A percentile compares a stretch with the other conserved stretches of the same genome.
Evolutionary conservation across 2,888 invertebrate genomes (phyloP).

Genomic region (Crossocerus cetratus): DNA sequence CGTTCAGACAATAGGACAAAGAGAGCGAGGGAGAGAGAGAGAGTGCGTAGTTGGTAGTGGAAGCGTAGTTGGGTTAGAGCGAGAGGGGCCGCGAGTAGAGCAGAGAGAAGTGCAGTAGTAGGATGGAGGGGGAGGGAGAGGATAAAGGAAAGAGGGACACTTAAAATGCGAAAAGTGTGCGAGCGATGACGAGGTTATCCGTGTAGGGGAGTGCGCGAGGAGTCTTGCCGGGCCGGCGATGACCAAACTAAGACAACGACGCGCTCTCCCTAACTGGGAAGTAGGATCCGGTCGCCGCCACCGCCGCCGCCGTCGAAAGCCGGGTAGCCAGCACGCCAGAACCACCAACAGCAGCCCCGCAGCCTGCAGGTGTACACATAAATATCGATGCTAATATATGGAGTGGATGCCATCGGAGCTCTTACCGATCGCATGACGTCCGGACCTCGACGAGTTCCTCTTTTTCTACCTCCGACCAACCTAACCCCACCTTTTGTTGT

Average conservation of each 20-base stretch:
- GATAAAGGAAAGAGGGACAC: conserved; percentile 56
- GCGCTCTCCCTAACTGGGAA: conserved; percentile 74
- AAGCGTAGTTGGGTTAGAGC: conserved; percentile 36
- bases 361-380: conserved; percentile 74
- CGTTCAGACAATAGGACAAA: neutral
- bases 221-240: conserved; percentile 71
- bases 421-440: conserved; percentile 54
- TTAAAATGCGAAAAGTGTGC: conserved; percentile 75
- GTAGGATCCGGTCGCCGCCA: conserved; percentile 75
- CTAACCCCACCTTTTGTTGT: too few species aligned
- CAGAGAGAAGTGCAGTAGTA: conserved; percentile 21
- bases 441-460: conserved; percentile 10
- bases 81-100: conserved; percentile 28
- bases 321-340: too few species aligned
- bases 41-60: conserved; percentile 34
- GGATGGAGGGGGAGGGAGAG: conserved; percentile 29
- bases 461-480: too few species aligned
- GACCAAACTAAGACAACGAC: conserved; percentile 75
- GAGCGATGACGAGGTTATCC: conserved; percentile 75
- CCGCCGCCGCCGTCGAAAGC: conserved; percentile 52
- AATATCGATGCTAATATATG: conserved; percentile 75
- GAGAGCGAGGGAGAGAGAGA: conserved; percentile 5
- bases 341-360: too few species aligned
- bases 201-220: conserved; percentile 74
- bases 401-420: conserved; percentile 63